phyloP scores from a whole-genome alignment of 2,888 invertebrate genomes.

The Meta bourneti region DNA sequence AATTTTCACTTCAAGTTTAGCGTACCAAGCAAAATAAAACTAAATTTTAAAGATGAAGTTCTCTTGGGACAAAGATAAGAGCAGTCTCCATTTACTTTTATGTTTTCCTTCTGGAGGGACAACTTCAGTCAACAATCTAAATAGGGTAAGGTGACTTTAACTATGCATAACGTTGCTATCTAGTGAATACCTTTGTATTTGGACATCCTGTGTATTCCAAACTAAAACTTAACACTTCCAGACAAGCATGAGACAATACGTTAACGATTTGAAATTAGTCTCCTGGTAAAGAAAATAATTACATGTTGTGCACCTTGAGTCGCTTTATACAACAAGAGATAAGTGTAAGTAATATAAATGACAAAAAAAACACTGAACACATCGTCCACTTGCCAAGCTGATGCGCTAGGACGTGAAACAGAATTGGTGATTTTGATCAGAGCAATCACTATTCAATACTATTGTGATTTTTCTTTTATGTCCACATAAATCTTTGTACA shows the following conservation, averaged over 20 bases:
- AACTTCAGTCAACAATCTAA: too few species aligned
- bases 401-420: conserved; percentile 19
- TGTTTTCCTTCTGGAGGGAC: too few species aligned
- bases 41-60: too few species aligned
- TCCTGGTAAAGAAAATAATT: conserved; percentile 61
- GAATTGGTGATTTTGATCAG: conserved; percentile 39
- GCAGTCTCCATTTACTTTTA: too few species aligned
- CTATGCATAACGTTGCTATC: too few species aligned
- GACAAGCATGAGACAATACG: conserved; percentile 7
- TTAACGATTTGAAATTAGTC: conserved; percentile 42
- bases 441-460: conserved; percentile 31
- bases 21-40: too few species aligned
- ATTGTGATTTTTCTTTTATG: conserved; percentile 53
- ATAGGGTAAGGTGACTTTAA: too few species aligned
- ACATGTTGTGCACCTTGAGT: conserved; percentile 45
- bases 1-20: too few species aligned
- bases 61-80: too few species aligned
- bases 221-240: background rate
- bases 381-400: conserved; percentile 26
- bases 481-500: conserved; percentile 73
- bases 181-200: too few species aligned
- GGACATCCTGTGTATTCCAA: too few species aligned
- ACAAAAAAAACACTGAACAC: conserved; percentile 43
- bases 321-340: conserved; percentile 27
- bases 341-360: conserved; percentile 31